A percentile compares a stretch with the other conserved stretches of the same genome.
phyloP scores from a whole-genome alignment of 37 sponge, comb jelly and placozoan species.

The Geodia barretti region DNA sequence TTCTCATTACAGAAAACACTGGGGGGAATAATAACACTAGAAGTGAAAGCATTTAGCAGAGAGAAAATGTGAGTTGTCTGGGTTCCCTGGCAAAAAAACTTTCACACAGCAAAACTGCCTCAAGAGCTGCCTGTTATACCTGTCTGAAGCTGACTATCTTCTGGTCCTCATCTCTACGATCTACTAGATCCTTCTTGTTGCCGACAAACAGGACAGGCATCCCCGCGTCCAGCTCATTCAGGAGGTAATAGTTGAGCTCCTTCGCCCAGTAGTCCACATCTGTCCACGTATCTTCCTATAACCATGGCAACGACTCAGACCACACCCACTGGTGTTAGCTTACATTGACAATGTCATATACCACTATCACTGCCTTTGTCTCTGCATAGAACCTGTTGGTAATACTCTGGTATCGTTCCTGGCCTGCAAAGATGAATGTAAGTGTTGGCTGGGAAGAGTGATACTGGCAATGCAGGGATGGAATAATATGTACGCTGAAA shows the following conservation, averaged over 20 bases:
- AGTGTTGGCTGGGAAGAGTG: neutral
- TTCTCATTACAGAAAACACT: no score
- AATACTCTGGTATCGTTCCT: slow-evolving; percentile 62
- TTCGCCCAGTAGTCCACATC: slow-evolving; percentile 55
- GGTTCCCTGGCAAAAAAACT: no score
- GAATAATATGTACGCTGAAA: neutral
- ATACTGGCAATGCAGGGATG: neutral
- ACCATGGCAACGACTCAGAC: neutral
- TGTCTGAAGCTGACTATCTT: slow-evolving; percentile 4
- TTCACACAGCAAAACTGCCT: no score
- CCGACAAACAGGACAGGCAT: slow-evolving; percentile 57
- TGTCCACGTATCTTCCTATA: slow-evolving; percentile 5
- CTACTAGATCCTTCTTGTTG: slow-evolving; percentile 53
- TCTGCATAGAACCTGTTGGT: slow-evolving; percentile 52
- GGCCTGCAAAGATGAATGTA: slow-evolving; percentile 23
- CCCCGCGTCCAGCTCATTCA: slow-evolving; percentile 31
- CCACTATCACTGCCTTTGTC: slow-evolving; percentile 49
- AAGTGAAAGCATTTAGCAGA: no score
- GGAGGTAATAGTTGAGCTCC: slow-evolving; percentile 47
- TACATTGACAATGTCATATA: slow-evolving; percentile 35
- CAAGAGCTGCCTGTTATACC: neutral
- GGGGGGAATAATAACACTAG: no score
- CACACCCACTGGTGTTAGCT: neutral
- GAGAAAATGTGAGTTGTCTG: no score
- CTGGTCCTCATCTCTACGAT: neutral